Evolutionary conservation across 2,888 invertebrate species (phyloP).

Genomic region (Lasioglossum calceatum): DNA sequence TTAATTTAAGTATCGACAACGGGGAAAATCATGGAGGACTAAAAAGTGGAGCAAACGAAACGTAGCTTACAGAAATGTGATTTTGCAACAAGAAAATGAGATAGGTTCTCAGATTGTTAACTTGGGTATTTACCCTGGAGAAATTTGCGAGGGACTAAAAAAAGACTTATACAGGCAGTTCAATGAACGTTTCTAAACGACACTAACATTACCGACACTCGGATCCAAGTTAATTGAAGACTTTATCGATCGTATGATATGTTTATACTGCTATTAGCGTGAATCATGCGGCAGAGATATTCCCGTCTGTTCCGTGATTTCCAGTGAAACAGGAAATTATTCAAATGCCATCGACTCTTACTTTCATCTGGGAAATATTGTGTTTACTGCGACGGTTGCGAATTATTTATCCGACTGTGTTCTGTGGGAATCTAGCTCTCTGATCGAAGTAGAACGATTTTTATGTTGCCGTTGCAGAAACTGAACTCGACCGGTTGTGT

Average conservation of each 20-base stretch:
- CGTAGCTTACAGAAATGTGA: not conserved
- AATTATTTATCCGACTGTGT: not conserved
- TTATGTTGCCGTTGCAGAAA: not conserved
- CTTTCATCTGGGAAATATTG: not conserved
- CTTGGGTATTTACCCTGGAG: not conserved
- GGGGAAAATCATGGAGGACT: not conserved
- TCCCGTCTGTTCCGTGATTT: not conserved
- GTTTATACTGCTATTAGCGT: not conserved
- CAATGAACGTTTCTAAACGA: not conserved
- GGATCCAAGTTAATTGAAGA: not conserved
- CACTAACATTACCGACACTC: not conserved
- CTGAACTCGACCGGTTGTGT: not conserved
- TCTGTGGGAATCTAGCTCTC: not conserved
- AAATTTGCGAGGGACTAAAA: not conserved
- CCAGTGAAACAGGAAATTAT: not conserved
- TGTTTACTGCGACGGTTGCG: not conserved
- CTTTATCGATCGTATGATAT: not conserved
- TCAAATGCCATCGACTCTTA: slow-evolving; percentile 7
- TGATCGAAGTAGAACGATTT: not conserved
- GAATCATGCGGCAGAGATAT: not conserved
- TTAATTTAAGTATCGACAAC: not conserved
- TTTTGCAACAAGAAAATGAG: not conserved
- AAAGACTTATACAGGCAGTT: not conserved
- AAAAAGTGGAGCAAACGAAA: not conserved
- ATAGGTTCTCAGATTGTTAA: not conserved